Evolutionary conservation across 1,140 invertebrate species (phyloP).

Genomic region (Caerostris darwini): DNA sequence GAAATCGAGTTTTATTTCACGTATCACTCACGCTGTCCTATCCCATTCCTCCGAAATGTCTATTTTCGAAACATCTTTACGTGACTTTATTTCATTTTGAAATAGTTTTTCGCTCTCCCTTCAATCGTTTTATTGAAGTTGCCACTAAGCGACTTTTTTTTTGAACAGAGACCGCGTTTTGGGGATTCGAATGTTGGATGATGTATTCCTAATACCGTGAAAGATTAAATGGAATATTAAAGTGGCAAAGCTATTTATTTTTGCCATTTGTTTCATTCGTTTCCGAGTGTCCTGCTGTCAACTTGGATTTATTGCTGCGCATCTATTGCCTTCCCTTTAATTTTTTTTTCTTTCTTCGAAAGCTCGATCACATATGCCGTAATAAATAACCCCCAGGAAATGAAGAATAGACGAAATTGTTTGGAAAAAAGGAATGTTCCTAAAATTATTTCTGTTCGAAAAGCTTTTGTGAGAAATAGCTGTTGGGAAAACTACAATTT

Average conservation of each 20-base stretch:
- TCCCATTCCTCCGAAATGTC: constrained; percentile 2
- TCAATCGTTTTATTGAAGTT: constrained; percentile 44
- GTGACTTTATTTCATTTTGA: constrained; percentile 59
- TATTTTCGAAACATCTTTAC: constrained; percentile 62
- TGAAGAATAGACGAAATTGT: background rate
- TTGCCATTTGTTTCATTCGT: background rate
- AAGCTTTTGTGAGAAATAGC: background rate
- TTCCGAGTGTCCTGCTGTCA: background rate
- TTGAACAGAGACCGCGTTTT: background rate
- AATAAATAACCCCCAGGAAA: background rate
- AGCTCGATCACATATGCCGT: background rate
- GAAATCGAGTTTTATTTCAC: constrained; percentile 40
- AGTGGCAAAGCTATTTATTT: constrained; percentile 1
- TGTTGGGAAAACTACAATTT: background rate
- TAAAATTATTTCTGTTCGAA: background rate
- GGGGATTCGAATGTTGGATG: background rate
- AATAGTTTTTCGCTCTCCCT: background rate
- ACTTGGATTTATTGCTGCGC: background rate
- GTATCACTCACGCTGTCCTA: constrained; percentile 1
- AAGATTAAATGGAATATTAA: constrained; percentile 37
- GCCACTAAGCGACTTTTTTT: constrained; percentile 23
- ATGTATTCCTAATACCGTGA: background rate
- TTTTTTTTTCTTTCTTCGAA: background rate
- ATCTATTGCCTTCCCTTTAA: background rate
- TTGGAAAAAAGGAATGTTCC: background rate